Base-by-base conservation (phyloP, 2,113 vertebrate species). In the Penelope pileata region DNA sequence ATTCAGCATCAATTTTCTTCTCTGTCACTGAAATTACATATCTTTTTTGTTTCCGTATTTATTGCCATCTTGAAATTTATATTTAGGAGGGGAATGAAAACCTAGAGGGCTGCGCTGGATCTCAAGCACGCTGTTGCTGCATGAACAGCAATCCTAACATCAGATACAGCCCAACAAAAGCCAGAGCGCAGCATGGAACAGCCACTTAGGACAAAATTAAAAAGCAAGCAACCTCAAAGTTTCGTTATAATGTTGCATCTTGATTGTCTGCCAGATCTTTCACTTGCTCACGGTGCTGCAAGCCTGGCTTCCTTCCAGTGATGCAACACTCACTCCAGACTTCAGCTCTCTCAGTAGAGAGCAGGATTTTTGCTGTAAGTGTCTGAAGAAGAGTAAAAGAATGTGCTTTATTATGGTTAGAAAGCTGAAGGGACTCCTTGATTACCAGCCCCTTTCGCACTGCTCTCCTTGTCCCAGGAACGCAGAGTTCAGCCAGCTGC, bases 1-100 rank as follows among this genome's bases (percentile, higher is more conserved):
- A 70, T 93, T 96, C 93, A 92, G 74, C 60, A 88, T 90, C 75
- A 82, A 86, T 95, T 91, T 86, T 64, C 83, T 86, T 86, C 91
- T 68, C 79, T 90, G 87, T 76, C 92, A 93, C 77, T 40, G 77
- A 96, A 96, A 92, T 92, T 89, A 70, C 40, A 58, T 67, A 83
- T 66, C 69, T 72, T 75, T 72, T 81, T 86, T 75, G 26, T 58
- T 68, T 36, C 38, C 4, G 56, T 48, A 58, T 91, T 88, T 92
- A 92, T 69, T 63, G 60, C 36, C 91, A 75, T 66, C 82, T 91
- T 90, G 70, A 66, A 95, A 86, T 79, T 75, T 75, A 32, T 67
- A 64, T 83, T 77, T 89, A 86, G 78, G 38, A 51, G 36, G 24
- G 43, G 69, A 91, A 73, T 7, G 13, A 17, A 75, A 96, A 51